phyloP scores from a whole-genome alignment of 2,113 vertebrate species.

The Thinocorus orbignyianus region DNA sequence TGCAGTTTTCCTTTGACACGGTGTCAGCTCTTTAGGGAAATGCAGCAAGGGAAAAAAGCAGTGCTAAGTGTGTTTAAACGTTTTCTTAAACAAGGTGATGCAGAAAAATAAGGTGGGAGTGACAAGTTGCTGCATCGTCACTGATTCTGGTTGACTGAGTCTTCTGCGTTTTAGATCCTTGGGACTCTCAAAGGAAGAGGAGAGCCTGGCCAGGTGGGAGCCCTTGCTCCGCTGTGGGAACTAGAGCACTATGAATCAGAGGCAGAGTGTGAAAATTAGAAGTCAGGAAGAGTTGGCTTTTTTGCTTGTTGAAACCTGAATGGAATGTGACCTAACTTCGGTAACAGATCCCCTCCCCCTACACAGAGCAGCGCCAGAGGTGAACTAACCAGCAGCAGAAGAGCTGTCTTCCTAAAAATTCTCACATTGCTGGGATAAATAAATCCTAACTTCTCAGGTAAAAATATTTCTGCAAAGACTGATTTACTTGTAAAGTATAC shows the following conservation, averaged over 20 bases:
- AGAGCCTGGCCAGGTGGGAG: neutral
- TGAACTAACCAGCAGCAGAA: neutral
- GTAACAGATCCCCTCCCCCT: neutral
- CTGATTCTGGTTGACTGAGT: neutral
- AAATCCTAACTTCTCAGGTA: neutral
- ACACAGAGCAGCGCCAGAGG: neutral
- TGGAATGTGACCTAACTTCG: neutral
- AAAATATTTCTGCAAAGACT: neutral
- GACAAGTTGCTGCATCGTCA: neutral
- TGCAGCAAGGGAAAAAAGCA: neutral
- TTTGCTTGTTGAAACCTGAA: slow-evolving; percentile 10
- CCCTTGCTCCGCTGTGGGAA: neutral
- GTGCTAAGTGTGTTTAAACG: neutral
- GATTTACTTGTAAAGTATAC: neutral
- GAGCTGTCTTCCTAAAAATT: neutral
- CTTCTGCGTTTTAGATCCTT: neutral
- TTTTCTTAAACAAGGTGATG: neutral
- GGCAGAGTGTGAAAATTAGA: neutral
- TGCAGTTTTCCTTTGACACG: neutral
- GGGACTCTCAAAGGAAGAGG: neutral
- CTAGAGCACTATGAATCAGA: neutral
- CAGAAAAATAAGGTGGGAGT: neutral
- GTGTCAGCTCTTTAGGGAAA: neutral
- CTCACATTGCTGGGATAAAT: neutral
- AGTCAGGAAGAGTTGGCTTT: neutral